Evolutionary conservation across 2,888 invertebrate genomes (phyloP), one percentile per base, ranked within the genome.

Genomic region (Noctua pronuba): DNA sequence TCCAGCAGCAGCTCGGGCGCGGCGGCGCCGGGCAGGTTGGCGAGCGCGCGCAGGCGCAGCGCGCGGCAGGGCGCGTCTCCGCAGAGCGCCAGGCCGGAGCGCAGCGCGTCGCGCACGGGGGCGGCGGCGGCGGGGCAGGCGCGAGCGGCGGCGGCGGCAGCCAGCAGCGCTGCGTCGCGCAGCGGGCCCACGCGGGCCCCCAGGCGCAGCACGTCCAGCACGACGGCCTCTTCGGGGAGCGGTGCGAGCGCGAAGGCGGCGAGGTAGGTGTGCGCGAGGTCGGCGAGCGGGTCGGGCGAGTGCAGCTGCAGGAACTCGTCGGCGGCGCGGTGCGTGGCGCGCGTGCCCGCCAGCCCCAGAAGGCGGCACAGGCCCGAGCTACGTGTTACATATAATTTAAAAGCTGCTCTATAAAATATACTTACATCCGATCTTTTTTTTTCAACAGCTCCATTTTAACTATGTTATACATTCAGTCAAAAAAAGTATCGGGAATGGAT

Each of bases 11-110:
- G 75, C 75, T 89, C 92, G 46, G 83, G 70, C 28, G 28, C 58
- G 87, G 87, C 90, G 90, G 86, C 90, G 90, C 90, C 90, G 60
- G 91, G 92, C 91, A 93, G 88, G 91, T 92, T 92, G 86, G 90
- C 95, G 68, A 95, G 91, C 87, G 95, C 94, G 52, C 73, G 89
- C 84, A 93, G 84, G 18, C 86, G 87, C 82, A 79, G 76, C 69
- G 84, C 89, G 71, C 92, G 90, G 75, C 95, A 93, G 24, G 73
- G 77, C 62, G 89, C 92, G 60, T 91, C 92, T 89, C 90, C 84
- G 83, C 91, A 90, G 66, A 87, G 84, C 58, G 91, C 87, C 75
- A 92, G 89, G 1, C 84, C 74, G 77, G 84, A 84, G 44, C 72
- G 77, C 35, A 86, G 73, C 38, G 44, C 65, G 75, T 86, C 84